These are phyloP conservation scores for Acanthopleura granulata DNA, from an alignment of 2,888 invertebrate genomes.

Conservation along the genomic window DNA sequence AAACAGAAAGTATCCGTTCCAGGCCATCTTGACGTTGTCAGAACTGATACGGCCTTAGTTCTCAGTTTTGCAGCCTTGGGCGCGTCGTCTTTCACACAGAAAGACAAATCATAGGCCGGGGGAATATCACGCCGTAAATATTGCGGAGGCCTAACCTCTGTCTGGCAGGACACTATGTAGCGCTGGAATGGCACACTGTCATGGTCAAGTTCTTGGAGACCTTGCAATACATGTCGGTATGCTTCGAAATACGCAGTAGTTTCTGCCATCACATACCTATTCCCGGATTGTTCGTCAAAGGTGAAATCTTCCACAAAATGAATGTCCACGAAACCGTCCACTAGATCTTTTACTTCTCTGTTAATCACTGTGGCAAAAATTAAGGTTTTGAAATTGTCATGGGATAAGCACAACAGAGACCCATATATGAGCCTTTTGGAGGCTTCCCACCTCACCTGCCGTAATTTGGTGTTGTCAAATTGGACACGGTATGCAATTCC, in stretches of 20 bases:
- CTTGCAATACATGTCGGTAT: slow-evolving; percentile 79
- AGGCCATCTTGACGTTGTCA: slow-evolving; percentile 40
- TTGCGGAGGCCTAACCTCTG: slow-evolving; percentile 62
- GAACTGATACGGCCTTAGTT: not conserved
- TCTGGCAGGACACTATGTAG: slow-evolving; percentile 76
- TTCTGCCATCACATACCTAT: slow-evolving; percentile 75
- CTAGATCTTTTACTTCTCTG: slow-evolving; percentile 68
- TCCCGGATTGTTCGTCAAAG: slow-evolving; percentile 66
- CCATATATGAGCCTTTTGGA: slow-evolving; percentile 78
- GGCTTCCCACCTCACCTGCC: slow-evolving; percentile 64
- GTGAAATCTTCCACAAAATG: slow-evolving; percentile 35
- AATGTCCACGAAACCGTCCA: slow-evolving; percentile 58
- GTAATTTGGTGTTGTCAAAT: slow-evolving; percentile 33
- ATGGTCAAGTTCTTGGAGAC: slow-evolving; percentile 75
- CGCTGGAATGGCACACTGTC: slow-evolving; percentile 78
- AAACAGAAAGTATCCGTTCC: slow-evolving; percentile 34
- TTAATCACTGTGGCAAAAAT: slow-evolving; percentile 79
- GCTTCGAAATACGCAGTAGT: slow-evolving; percentile 84
- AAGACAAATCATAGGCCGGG: slow-evolving; percentile 3
- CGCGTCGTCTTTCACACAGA: not conserved
- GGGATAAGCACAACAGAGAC: slow-evolving; percentile 79
- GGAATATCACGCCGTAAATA: slow-evolving; percentile 60
- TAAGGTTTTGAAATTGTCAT: slow-evolving; percentile 77
- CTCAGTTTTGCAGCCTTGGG: not conserved
- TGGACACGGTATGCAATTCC: slow-evolving; percentile 40